Percentiles rank a stretch among this genome's conserved stretches.
phyloP scores from a whole-genome alignment of 2,888 invertebrate species.

The Drosophila nr. medialis region DNA sequence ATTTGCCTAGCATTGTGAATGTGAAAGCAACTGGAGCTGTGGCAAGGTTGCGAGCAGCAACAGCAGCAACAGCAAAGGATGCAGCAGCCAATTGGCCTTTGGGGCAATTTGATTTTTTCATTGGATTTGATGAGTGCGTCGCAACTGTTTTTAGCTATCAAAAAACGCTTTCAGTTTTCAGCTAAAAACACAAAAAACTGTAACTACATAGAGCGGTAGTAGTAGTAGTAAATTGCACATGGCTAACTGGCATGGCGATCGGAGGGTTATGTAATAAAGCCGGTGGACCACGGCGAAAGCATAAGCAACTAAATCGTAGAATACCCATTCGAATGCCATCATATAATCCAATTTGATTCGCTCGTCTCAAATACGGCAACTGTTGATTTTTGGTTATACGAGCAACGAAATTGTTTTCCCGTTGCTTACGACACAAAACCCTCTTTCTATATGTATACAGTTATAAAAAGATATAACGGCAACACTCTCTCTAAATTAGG shows the following conservation, averaged over 20 bases:
- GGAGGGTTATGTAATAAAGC: constrained; percentile 56
- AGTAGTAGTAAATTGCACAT: constrained; percentile 3
- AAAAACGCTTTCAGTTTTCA: constrained; percentile 69
- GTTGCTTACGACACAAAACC: neutral
- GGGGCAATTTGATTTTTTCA: constrained; percentile 70
- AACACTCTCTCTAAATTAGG: neutral
- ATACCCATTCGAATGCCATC: constrained; percentile 4
- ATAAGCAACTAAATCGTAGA: constrained; percentile 19
- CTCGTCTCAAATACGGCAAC: constrained; percentile 18
- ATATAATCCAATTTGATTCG: constrained; percentile 33
- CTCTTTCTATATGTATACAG: neutral
- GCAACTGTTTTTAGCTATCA: constrained; percentile 66
- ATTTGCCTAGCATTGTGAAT: constrained; percentile 73
- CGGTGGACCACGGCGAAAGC: constrained; percentile 53
- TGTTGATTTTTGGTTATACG: constrained; percentile 19
- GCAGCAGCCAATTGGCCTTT: constrained; percentile 65
- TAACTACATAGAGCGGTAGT: neutral
- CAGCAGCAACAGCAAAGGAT: constrained; percentile 35
- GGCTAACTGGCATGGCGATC: neutral
- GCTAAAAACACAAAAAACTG: constrained; percentile 46
- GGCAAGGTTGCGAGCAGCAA: constrained; percentile 1
- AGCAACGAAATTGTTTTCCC: constrained; percentile 6
- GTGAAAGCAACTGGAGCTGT: constrained; percentile 13
- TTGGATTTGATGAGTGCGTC: constrained; percentile 72
- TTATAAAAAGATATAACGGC: neutral